A percentile compares a stretch with the other conserved stretches of the same genome.
Evolutionary conservation across 1,140 invertebrate species (phyloP).

Genomic region (Dryas iulia): DNA sequence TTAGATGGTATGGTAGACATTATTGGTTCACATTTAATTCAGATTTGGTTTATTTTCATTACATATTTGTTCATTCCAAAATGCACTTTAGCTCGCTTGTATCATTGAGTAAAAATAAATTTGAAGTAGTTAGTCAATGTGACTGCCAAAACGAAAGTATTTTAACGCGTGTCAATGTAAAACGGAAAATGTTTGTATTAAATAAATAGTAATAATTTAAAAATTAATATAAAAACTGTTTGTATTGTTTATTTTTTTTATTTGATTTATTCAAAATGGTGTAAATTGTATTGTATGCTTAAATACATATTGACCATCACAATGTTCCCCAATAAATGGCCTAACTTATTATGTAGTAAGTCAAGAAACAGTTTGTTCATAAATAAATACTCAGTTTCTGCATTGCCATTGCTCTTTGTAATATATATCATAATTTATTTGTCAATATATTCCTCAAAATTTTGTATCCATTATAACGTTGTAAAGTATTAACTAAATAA

Average conservation of each 20-base stretch:
- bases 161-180: neutral
- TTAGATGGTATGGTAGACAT: neutral
- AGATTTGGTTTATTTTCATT: slow-evolving; percentile 11
- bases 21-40: neutral
- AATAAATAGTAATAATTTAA: neutral
- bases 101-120: neutral
- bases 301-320: neutral
- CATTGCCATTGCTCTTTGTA: neutral
- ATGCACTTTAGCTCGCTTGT: slow-evolving; percentile 9
- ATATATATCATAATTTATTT: neutral
- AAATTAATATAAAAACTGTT: too few relatives aligned
- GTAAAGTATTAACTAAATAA: neutral
- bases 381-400: neutral
- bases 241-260: too few relatives aligned
- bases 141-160: slow-evolving; percentile 46
- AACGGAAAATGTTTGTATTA: neutral
- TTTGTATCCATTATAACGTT: neutral
- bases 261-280: neutral
- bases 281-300: neutral
- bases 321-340: neutral
- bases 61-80: slow-evolving; percentile 20
- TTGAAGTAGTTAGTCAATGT: slow-evolving; percentile 34
- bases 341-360: neutral
- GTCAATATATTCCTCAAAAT: neutral
- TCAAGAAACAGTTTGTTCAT: neutral